Base-by-base conservation (phyloP, 2,797 vertebrate species). In the Anguilla marmorata region DNA sequence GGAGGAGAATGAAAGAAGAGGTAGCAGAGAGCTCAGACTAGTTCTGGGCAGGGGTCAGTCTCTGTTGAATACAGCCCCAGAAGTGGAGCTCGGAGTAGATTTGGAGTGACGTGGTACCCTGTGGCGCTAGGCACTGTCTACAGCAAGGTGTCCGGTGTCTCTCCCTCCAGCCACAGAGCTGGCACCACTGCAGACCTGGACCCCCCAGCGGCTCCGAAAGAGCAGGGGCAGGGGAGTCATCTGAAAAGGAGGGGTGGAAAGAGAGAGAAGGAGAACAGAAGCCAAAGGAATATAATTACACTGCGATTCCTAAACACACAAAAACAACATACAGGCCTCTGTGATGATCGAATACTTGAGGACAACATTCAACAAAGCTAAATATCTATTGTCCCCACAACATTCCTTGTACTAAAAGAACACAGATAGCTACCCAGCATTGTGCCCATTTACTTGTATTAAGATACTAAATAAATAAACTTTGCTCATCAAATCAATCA, bases 111-210 rank as follows among this genome's bases (percentile, higher is more conserved):
- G 14, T 50, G 2, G 60, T 30, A 69, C 60, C 79, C 33, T 8
- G 79, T 21, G 0, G 14, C 80, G 69, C 58, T 69, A 60, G 79
- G 16, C 87, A 87, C 37, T 84, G 41, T 16, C n/a, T 41, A 87
- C 87, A 88, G 84, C 66, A 58, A 3, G 84, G 50, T 21, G 33
- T 33, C 19, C 41, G 69, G 1, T 41, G 41, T 2, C 33, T 58
- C 60, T 33, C 48, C 30, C 48, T 88, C 84, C 83, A 88, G 30
- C 87, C 87, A 84, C 87, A 87, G 37, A 60, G 58, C 37, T 56
- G 87, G 87, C 80, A 87, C 27, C 87, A 84, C 50, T n/a, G n/a
- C 58, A 82, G n/a, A 16, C 41, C 45, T 82, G 79, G 27, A 45
- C 24, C 45, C 45, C 33, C 45, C 79, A 69, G 45, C 58, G 69